Evolutionary conservation across 2,888 invertebrate genomes (phyloP).

Genomic region (Andricus quercusramuli): DNA sequence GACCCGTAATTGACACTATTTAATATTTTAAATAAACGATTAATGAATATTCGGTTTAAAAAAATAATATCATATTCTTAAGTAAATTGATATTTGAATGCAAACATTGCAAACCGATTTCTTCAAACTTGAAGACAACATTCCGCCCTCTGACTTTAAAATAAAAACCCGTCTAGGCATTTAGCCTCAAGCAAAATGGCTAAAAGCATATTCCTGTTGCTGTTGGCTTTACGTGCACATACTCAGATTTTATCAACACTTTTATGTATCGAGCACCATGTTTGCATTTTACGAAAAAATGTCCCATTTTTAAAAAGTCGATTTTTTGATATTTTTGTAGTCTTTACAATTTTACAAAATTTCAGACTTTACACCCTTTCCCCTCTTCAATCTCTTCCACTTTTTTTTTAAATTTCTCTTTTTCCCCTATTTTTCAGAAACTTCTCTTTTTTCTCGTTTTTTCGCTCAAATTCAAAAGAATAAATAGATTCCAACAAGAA

Average conservation of each 20-base stretch:
- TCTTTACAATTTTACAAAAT: too few species aligned
- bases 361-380: too few species aligned
- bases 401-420: too few species aligned
- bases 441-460: too few species aligned
- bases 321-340: not conserved
- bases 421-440: too few species aligned
- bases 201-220: conserved; percentile 73
- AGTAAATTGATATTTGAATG: conserved; percentile 47
- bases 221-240: conserved; percentile 65
- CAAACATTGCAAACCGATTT: not conserved
- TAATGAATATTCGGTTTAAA: too few species aligned
- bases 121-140: conserved; percentile 3
- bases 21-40: too few species aligned
- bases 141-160: conserved; percentile 25
- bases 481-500: too few species aligned
- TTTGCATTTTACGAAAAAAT: not conserved
- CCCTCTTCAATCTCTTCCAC: too few species aligned
- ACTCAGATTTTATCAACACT: conserved; percentile 63
- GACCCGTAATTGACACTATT: too few species aligned
- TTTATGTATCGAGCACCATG: conserved; percentile 61
- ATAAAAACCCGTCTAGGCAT: conserved; percentile 51
- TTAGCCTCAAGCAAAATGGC: conserved; percentile 53
- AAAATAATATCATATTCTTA: too few species aligned
- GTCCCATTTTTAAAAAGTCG: not conserved
- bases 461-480: too few species aligned